Conservation (phyloP, 2,888 invertebrate species). For the Hyposoter didymator region DNA sequence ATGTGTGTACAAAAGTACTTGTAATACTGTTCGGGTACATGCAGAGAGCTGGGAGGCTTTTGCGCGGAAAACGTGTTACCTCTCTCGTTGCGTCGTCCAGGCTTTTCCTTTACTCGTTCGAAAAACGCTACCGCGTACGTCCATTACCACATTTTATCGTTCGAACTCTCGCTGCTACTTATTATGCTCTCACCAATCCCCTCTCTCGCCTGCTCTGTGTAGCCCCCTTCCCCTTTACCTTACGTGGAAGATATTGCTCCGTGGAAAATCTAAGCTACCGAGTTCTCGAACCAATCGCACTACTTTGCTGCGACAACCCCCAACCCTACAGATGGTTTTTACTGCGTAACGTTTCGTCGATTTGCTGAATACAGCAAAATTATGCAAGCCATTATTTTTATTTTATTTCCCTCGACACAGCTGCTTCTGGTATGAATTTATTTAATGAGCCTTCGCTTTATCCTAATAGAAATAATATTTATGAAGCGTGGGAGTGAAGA, state of each 20-base stretch:
- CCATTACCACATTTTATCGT: conserved; percentile 69
- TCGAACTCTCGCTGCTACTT: conserved; percentile 67
- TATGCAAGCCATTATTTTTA: background rate
- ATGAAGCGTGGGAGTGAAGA: background rate
- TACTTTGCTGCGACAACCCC: background rate
- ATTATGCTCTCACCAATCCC: conserved; percentile 56
- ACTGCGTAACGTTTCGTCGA: conserved; percentile 38
- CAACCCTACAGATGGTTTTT: conserved; percentile 12
- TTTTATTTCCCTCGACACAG: background rate
- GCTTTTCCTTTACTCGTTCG: conserved; percentile 38
- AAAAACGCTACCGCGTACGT: conserved; percentile 59
- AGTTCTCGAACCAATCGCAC: conserved; percentile 50
- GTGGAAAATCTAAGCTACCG: conserved; percentile 40
- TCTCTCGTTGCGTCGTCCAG: conserved; percentile 42
- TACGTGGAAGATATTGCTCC: conserved; percentile 41
- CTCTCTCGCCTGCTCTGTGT: background rate
- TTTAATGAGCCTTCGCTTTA: background rate
- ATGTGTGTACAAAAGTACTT: conserved; percentile 18
- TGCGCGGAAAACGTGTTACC: conserved; percentile 64
- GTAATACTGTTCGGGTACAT: conserved; percentile 36
- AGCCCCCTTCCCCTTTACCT: background rate
- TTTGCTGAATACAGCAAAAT: conserved; percentile 23
- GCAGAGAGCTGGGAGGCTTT: conserved; percentile 52
- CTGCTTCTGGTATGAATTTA: background rate
- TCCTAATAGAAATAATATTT: background rate